A percentile compares a stretch with the other conserved stretches of the same genome.
Evolutionary conservation across 2,888 invertebrate species (phyloP).

Genomic region (Pardosa pseudoannulata): DNA sequence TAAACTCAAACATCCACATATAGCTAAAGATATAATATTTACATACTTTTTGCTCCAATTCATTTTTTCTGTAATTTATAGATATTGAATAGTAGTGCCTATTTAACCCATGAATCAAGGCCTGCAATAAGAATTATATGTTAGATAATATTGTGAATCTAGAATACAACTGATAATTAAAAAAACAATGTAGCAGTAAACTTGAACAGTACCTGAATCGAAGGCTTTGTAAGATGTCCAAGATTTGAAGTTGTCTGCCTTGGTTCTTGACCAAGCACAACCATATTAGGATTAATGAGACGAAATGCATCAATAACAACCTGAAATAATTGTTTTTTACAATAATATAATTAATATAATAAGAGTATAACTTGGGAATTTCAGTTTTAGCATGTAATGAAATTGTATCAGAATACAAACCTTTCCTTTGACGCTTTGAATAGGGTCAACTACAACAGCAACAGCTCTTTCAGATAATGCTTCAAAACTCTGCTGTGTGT

Average conservation of each 20-base stretch:
- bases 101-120: conserved; percentile 98
- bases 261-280: conserved; percentile 98
- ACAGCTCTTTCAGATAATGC: conserved; percentile 98
- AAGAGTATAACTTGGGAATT: too few species aligned
- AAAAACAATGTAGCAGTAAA: too few species aligned
- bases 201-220: conserved; percentile 88
- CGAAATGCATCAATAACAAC: conserved; percentile 93
- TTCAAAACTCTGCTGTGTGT: conserved; percentile 99
- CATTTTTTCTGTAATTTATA: conserved; percentile 99
- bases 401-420: too few species aligned
- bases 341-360: too few species aligned
- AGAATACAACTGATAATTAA: too few species aligned
- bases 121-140: conserved; percentile 80
- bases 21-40: too few species aligned
- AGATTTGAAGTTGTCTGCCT: conserved; percentile 99
- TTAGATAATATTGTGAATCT: neutral
- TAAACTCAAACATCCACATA: too few species aligned
- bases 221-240: conserved; percentile 98
- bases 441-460: conserved; percentile 99
- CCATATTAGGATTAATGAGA: conserved; percentile 98
- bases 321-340: conserved; percentile 31
- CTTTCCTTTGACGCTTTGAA: conserved; percentile 97
- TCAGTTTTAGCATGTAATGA: too few species aligned
- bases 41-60: conserved; percentile 93
- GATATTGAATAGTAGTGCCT: conserved; percentile 99